A percentile compares a stretch with the other conserved stretches of the same genome.
Evolutionary conservation across 2,888 invertebrate genomes (phyloP).

Genomic region (Drosophila lutescens): DNA sequence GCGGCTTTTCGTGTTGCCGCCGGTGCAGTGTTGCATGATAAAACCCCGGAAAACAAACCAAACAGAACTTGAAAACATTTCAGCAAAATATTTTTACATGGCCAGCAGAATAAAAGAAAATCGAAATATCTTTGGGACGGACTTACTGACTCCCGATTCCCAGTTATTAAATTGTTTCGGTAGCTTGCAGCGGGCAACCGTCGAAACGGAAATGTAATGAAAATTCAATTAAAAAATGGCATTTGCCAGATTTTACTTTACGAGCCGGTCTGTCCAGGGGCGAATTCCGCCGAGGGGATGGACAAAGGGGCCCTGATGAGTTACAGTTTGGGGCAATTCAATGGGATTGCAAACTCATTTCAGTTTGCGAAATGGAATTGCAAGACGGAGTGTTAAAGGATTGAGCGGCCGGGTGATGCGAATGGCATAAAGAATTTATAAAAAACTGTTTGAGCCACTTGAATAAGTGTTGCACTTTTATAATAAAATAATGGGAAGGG

Average conservation of each 20-base stretch:
- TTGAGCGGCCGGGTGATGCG: constrained; percentile 11
- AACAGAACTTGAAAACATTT: constrained; percentile 36
- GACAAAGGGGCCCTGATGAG: constrained; percentile 34
- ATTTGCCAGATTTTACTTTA: constrained; percentile 70
- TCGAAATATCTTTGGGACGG: constrained; percentile 36
- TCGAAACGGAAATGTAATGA: constrained; percentile 75
- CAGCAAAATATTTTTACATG: constrained; percentile 36
- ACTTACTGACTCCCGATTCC: constrained; percentile 55
- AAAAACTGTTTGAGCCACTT: background rate
- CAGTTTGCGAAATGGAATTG: constrained; percentile 28
- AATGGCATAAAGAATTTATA: constrained; percentile 5
- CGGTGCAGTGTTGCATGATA: constrained; percentile 53
- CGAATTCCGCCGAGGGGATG: constrained; percentile 41
- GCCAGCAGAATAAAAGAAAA: constrained; percentile 25
- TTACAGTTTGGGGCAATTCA: constrained; percentile 38
- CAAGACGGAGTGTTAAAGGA: constrained; percentile 27
- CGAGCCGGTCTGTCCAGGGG: constrained; percentile 22
- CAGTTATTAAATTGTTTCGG: constrained; percentile 66
- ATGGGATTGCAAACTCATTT: constrained; percentile 45
- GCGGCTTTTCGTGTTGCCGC: constrained; percentile 69
- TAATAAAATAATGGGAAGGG: background rate
- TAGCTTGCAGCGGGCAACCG: constrained; percentile 46
- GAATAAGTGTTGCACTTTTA: background rate
- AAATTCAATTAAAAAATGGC: constrained; percentile 77
- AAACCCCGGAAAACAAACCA: constrained; percentile 37